These are phyloP conservation scores for Acanthurus tractus DNA, from an alignment of 2,797 vertebrate genomes.

Conservation along the genomic window DNA sequence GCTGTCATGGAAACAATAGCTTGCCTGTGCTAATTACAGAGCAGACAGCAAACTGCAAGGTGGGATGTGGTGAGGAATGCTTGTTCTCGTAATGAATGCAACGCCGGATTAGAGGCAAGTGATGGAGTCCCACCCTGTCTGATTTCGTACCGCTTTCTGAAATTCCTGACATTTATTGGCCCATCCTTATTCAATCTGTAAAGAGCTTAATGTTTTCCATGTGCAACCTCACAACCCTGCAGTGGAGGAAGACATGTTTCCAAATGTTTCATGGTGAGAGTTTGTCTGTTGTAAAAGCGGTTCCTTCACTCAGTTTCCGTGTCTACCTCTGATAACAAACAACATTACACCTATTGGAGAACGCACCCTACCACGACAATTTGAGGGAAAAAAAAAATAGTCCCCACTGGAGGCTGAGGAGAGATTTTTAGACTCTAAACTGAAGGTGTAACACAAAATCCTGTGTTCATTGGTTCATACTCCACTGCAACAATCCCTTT, in stretches of 20 bases:
- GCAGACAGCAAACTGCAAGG: slow-evolving; percentile 73
- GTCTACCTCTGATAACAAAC: slow-evolving; percentile 56
- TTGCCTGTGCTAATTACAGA: slow-evolving; percentile 77
- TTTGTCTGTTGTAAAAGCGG: slow-evolving; percentile 66
- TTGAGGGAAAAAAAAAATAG: slow-evolving; percentile 18
- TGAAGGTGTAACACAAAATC: slow-evolving; percentile 23
- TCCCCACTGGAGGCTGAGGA: neutral
- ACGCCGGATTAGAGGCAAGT: slow-evolving; percentile 46
- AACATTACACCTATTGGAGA: slow-evolving; percentile 31
- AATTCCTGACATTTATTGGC: slow-evolving; percentile 83
- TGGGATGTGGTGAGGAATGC: slow-evolving; percentile 65
- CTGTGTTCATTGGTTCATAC: slow-evolving; percentile 13
- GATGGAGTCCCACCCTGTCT: slow-evolving; percentile 61
- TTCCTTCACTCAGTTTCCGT: slow-evolving; percentile 55
- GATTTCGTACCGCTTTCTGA: slow-evolving; percentile 64
- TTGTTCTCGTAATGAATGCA: slow-evolving; percentile 68
- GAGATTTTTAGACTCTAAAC: slow-evolving; percentile 17
- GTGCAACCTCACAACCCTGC: slow-evolving; percentile 73
- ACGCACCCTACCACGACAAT: slow-evolving; percentile 39
- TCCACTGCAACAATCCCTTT: slow-evolving; percentile 14
- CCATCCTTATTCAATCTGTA: slow-evolving; percentile 75
- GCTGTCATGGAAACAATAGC: slow-evolving; percentile 78
- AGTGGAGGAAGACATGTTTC: slow-evolving; percentile 76
- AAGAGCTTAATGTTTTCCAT: slow-evolving; percentile 82
- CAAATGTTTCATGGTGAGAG: slow-evolving; percentile 76